Percentiles rank a stretch among this genome's conserved stretches.
Evolutionary conservation across 2,888 invertebrate genomes (phyloP).

Genomic region (Eustalomyia histrio): DNA sequence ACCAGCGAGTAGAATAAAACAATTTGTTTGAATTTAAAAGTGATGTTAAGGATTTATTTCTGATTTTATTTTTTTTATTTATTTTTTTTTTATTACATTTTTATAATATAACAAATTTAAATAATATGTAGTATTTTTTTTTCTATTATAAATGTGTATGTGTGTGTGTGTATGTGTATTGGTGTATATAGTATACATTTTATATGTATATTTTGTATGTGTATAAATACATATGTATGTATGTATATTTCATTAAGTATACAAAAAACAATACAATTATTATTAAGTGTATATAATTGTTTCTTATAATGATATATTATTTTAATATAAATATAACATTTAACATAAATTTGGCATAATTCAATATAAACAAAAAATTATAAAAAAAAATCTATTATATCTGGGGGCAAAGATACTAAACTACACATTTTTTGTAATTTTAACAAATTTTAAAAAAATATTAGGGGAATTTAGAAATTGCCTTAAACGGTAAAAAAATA

Average conservation of each 20-base stretch:
- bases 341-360: conserved; percentile 56
- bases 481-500: too few relatives aligned
- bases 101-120: conserved; percentile 61
- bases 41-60: conserved; percentile 49
- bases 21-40: neutral
- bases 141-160: conserved; percentile 37
- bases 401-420: neutral
- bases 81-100: too few relatives aligned
- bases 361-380: conserved; percentile 16
- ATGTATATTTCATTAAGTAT: conserved; percentile 57
- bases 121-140: conserved; percentile 48
- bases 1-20: too few relatives aligned
- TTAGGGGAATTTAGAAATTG: too few relatives aligned
- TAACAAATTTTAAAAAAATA: too few relatives aligned
- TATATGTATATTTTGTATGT: conserved; percentile 47
- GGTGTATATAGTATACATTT: conserved; percentile 54
- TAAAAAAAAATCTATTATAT: conserved; percentile 6
- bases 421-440: neutral
- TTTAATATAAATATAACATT: conserved; percentile 37
- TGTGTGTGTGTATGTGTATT: conserved; percentile 44
- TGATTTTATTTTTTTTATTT: conserved; percentile 28
- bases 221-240: conserved; percentile 49
- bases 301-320: conserved; percentile 28
- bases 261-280: conserved; percentile 49
- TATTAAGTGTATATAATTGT: conserved; percentile 52